Evolutionary conservation across 2,888 invertebrate species (phyloP), one percentile per base, ranked within the genome.

Genomic region (Blastobasis lacticolella): DNA sequence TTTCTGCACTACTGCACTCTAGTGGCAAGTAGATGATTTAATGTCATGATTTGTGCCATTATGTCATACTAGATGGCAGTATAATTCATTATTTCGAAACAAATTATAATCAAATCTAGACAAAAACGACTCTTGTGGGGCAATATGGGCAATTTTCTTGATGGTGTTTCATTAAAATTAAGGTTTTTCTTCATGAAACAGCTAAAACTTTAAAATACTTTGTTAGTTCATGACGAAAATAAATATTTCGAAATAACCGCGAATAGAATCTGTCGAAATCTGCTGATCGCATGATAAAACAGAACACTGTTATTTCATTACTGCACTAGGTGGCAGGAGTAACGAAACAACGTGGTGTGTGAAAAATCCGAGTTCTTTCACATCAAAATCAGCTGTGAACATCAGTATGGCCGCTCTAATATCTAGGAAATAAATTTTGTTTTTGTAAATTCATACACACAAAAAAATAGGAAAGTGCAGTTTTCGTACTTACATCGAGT

Each of bases 321-420:
- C 38, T 47, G 54, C 61, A 52, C 55, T 71, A 82, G 81, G 72
- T 73, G 69, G 77, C 81, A 64, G 61, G 62, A 62, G 59, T 61
- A 60, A 61, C 67, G 77, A 85, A 84, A 85, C 85, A 86, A 87
- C 86, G 86, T 85, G 85, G 81, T 84, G 72, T 66, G 66, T 64
- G 62, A 74, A 75, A 77, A 73, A 68, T 72, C 67, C 72, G 76
- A 75, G 73, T 78, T 82, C 81, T 75, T 75, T 82, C 79, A 85
- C 77, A 83, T 87, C 87, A 87, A 88, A 88, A 88, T 88, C 88
- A 88, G 88, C 88, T 88, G 88, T 88, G 84, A 81, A 82, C 81
- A 81, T 83, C 87, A 86, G 79, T 85, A 88, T 88, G 88, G 88
- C 88, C 84, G 87, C 84, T 83, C 75, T 64, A 68, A 66, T 78